Evolutionary conservation across 2,797 vertebrate genomes (phyloP), one percentile per base, ranked within the genome.

Genomic region (Neopelma chrysocephalum): DNA sequence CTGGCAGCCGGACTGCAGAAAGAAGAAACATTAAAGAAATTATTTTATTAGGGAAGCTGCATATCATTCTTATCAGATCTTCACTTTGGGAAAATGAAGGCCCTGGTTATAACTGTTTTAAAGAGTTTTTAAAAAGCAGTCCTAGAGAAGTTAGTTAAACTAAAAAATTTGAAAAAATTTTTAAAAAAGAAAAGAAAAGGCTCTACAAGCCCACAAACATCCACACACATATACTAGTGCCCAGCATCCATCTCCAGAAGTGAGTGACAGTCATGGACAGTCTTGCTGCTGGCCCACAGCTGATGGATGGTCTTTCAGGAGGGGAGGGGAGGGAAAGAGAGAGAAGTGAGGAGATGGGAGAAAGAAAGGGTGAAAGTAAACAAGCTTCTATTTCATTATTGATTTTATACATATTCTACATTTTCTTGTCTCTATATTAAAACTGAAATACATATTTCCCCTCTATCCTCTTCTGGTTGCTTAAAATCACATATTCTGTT

Each of bases 401-500:
- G 12, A 78, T 60, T 54, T 53, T 83, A 43, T 32, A 68, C n/a
- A 20, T 53, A 69, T 26, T 78, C n/a, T 26, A 61, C 9, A 31
- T 58, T 87, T 79, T 78, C 60, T 85, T 82, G 11, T 48, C 18
- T 93, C 34, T 71, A 25, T 57, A 82, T 83, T 83, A 78, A 75
- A 95, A 86, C 15, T 32, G 11, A 93, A 94, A 88, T 34, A 13
- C 4, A 1, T 60, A 61, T 66, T 84, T 94, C 15, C 34, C 51
- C 38, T 45, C 89, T 57, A 73, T 66, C 38, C 19, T 84, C 43
- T 38, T 89, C 34, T 64, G 50, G 13, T 65, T 48, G 26, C 43
- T 85, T 82, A 94, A 91, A 86, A 85, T 70, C 9, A 48, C 51
- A 29, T 50, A 78, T 87, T 85, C 40, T 70, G 47, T 85, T 71